Base-by-base conservation (phyloP, 2,888 invertebrate species). In the Cantharis lateralis region DNA sequence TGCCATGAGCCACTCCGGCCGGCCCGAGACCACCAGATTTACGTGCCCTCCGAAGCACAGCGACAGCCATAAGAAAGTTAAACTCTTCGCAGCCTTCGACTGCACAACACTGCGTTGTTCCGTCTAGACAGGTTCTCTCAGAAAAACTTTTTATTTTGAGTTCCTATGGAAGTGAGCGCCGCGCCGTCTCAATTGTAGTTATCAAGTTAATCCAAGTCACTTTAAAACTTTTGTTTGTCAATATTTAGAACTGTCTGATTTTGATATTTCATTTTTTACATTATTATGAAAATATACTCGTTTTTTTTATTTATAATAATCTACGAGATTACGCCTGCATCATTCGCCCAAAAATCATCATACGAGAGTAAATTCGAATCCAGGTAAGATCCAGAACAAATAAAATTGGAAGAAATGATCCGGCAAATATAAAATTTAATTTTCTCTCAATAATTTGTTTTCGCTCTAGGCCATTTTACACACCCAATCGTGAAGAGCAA, bases 251-350 rank as follows among this genome's bases (percentile, higher is more conserved):
- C 20, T 66, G 64, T 15, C 64, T 13, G 13, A 24, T 48, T 48
- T 48, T 20, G 16, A 66, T 24, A 66, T 66, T 66, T 66, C 2
- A 15, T 66, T 20, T 20, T 24, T 66, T 48, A 48, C 48, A 48
- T 48, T 20, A 16, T 66, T 66, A 66, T 66, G 64, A 66, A 66
- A 18, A 24, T 66, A 66, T 66, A 66, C 20, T 66, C 24, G 24
- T 24, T n/a, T 66, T 66, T 66, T 66, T 66, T 66, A 66, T 20
- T 66, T 66, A 66, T 66, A 66, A n/a, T 66, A 66, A 66, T 66
- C 24, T 20, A 66, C 64, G 18, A 20, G n/a, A 4, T 66, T 20
- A 66, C 24, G n/a, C n/a, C 24, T n/a, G n/a, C 5, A n/a, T n/a
- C 9, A 2, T 48, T n/a, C 7, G 48, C 48, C 7, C 48, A 15